A percentile compares a stretch with the other conserved stretches of the same genome.
Conservation (phyloP, 2,113 vertebrate genomes). For the Macaca nemestrina region DNA sequence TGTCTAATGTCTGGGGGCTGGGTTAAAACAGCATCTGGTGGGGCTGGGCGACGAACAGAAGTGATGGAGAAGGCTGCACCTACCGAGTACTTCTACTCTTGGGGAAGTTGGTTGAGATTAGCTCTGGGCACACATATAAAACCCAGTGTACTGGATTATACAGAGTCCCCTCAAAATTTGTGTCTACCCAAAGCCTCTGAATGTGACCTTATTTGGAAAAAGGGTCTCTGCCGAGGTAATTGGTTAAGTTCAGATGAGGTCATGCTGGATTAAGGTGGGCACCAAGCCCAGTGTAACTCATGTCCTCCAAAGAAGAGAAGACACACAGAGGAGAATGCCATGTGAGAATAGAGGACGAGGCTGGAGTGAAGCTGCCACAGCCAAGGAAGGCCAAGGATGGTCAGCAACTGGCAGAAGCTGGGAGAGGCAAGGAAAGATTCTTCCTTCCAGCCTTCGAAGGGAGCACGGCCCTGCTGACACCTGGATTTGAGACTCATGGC, state of each 20-base stretch:
- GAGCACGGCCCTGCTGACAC: accelerated
- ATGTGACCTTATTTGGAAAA: neutral
- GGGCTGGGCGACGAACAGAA: neutral
- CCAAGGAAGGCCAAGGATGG: neutral
- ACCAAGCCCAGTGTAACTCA: neutral
- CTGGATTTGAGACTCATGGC: neutral
- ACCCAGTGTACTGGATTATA: too few species aligned
- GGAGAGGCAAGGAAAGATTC: neutral
- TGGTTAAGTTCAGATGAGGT: neutral
- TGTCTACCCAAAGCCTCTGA: neutral
- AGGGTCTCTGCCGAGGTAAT: neutral
- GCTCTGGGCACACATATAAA: neutral
- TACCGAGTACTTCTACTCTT: neutral
- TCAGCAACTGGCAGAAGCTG: neutral
- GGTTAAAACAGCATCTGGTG: neutral
- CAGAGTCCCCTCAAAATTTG: neutral
- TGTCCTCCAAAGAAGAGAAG: neutral
- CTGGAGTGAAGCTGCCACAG: too few species aligned
- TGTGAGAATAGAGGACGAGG: neutral
- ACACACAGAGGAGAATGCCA: neutral
- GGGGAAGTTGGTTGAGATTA: neutral
- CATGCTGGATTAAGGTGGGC: neutral
- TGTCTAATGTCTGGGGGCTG: neutral
- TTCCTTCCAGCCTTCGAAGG: neutral
- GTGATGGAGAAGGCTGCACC: neutral